phyloP scores from a whole-genome alignment of 2,888 invertebrate genomes.

The Paralinhomoeus sp. region DNA sequence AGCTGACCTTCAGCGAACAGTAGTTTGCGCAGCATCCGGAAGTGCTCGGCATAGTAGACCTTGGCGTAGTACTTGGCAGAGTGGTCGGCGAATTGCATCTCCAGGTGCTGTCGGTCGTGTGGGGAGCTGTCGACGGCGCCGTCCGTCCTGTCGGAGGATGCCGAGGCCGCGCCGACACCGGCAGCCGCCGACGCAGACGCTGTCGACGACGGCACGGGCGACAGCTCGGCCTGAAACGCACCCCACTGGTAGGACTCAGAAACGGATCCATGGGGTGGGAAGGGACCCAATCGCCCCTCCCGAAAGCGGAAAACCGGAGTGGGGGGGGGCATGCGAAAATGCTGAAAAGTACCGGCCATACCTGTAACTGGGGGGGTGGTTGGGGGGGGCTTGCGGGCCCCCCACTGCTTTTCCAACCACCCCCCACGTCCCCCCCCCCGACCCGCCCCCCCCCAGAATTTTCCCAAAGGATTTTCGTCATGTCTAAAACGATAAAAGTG shows the following conservation, averaged over 20 bases:
- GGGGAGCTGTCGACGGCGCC: background rate
- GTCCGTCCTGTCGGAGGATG: background rate
- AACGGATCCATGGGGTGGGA: no score
- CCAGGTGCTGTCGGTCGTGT: constrained; percentile 22
- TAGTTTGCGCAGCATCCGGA: constrained; percentile 48
- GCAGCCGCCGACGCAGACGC: no score
- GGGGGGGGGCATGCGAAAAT: background rate
- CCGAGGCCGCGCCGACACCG: background rate
- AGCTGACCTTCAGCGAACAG: constrained; percentile 36
- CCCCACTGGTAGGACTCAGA: no score
- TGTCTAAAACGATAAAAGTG: no score
- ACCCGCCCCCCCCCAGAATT: no score
- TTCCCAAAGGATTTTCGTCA: no score
- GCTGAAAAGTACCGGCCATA: background rate
- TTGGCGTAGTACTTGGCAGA: constrained; percentile 58
- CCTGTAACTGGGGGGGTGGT: background rate
- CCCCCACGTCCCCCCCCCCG: no score
- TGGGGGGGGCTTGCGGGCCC: no score
- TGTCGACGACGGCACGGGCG: background rate
- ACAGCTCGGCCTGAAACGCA: background rate
- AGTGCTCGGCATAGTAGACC: constrained; percentile 63
- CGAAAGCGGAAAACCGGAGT: no score
- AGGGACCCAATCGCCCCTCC: no score
- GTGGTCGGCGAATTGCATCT: constrained; percentile 37
- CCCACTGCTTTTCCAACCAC: no score